These are phyloP conservation scores for Formica selysi DNA, from an alignment of 1,140 invertebrate genomes.

Conservation along the genomic window DNA sequence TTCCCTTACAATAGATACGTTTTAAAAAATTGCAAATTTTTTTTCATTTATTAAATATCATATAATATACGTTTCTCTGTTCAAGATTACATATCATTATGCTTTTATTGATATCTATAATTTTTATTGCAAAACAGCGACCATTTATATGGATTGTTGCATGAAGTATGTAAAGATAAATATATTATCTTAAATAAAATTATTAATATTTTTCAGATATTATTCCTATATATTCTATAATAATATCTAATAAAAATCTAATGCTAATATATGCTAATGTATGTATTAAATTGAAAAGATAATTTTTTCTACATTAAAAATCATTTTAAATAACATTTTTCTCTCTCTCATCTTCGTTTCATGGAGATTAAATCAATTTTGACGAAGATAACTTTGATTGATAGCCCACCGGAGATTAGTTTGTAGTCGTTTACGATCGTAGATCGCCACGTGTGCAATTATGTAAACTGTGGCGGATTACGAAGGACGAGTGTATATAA, in stretches of 20 bases:
- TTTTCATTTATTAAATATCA: neutral
- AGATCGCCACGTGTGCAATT: neutral
- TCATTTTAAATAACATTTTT: too few species aligned
- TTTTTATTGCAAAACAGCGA: neutral
- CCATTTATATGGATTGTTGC: neutral
- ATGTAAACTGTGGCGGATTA: slow-evolving; percentile 37
- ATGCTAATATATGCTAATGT: too few species aligned
- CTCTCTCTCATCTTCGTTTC: neutral
- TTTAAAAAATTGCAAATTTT: neutral
- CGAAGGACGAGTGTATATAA: slow-evolving; percentile 36
- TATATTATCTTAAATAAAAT: too few species aligned
- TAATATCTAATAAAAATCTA: neutral
- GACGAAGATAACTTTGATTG: slow-evolving; percentile 1
- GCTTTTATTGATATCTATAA: neutral
- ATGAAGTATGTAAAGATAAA: too few species aligned
- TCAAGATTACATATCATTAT: neutral
- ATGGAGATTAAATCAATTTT: neutral
- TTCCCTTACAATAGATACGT: too few species aligned
- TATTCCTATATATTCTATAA: too few species aligned
- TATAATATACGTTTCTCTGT: neutral
- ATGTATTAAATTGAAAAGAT: neutral
- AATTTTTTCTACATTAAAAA: too few species aligned
- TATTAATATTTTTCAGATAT: too few species aligned
- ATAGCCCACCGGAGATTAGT: neutral
- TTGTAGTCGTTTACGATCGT: neutral